Base-by-base conservation (phyloP, 2,797 vertebrate genomes). In the Sebastes matsubarae region DNA sequence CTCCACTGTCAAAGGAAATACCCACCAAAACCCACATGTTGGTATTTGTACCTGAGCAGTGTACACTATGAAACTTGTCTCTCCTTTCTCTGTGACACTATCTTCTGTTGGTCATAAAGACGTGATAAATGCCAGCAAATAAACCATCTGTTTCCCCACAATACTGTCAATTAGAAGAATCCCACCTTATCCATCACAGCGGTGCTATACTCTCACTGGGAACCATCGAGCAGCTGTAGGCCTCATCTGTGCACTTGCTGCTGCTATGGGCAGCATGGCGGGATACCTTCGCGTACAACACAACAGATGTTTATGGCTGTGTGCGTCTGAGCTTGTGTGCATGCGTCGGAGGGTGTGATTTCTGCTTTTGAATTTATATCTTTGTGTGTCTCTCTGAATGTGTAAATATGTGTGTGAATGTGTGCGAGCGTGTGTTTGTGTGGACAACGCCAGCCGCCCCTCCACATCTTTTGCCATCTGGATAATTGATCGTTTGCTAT, bases 241-340 rank as follows among this genome's bases (percentile, higher is more conserved):
- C 87, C 86, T 93, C 92, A 91, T 87, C 89, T 92, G 93, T 85
- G 90, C 88, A 87, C 84, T 87, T 87, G 89, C 89, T 89, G 90
- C 76, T 80, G 69, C 77, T 84, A 54, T 65, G 73, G 88, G 91
- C 90, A 90, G 88, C 88, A 88, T 86, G 89, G 81, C 66, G 77
- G 89, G 89, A 91, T 88, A 94, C 91, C 93, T 93, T 82, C 57
- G 50, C 74, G 77, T 77, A 66, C 87, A 75, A 83, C 83, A 88
- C 93, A 93, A 93, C 95, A 96, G 94, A 94, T 96, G 95, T 94
- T 95, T 94, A 95, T 92, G 91, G 80, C 89, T 78, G 25, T 80
- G 74, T 77, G 61, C 25, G 72, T 60, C 22, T 67, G 58, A 8
- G 68, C 8, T 16, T 52, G 67, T 32, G 75, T 79, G 71, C 9